phyloP scores from a whole-genome alignment of 2,888 invertebrate species.

The Drosophila kambysellisi region DNA sequence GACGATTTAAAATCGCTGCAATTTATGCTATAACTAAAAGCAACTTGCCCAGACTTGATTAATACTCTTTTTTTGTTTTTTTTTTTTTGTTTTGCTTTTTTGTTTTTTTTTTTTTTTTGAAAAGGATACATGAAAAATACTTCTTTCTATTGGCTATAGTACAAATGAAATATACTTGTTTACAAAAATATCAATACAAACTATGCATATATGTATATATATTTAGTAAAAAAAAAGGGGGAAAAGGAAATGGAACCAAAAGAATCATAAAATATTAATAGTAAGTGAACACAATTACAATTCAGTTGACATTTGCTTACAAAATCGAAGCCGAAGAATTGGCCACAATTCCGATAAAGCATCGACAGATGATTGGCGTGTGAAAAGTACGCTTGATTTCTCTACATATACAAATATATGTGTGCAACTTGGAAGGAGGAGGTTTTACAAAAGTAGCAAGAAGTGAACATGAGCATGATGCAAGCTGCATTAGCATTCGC shows the following conservation, averaged over 20 bases:
- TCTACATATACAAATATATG: slow-evolving; percentile 36
- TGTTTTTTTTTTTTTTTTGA: not conserved
- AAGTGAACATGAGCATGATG: slow-evolving; percentile 15
- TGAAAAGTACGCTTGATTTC: slow-evolving; percentile 28
- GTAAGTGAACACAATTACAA: slow-evolving; percentile 48
- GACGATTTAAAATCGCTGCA: slow-evolving; percentile 42
- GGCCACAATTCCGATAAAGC: slow-evolving; percentile 37
- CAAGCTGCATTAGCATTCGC: slow-evolving; percentile 15
- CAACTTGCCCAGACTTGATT: slow-evolving; percentile 34
- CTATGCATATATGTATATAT: slow-evolving; percentile 45
- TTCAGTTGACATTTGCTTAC: slow-evolving; percentile 41
- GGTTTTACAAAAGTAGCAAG: slow-evolving; percentile 14
- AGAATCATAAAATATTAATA: slow-evolving; percentile 23
- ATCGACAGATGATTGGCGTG: slow-evolving; percentile 27
- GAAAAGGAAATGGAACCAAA: slow-evolving; percentile 14
- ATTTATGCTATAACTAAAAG: slow-evolving; percentile 19
- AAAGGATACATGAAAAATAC: slow-evolving; percentile 27
- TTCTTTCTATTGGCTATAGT: slow-evolving; percentile 16
- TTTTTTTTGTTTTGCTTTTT: not conserved
- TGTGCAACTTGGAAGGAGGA: slow-evolving; percentile 14
- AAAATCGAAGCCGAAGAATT: slow-evolving; percentile 36
- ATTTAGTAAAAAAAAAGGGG: slow-evolving; percentile 38
- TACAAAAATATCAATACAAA: slow-evolving; percentile 64
- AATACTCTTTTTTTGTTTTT: slow-evolving; percentile 28
- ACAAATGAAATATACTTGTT: slow-evolving; percentile 48